These are phyloP conservation scores for Cheumatopsyche charites DNA, from an alignment of 1,140 invertebrate genomes.

Conservation along the genomic window DNA sequence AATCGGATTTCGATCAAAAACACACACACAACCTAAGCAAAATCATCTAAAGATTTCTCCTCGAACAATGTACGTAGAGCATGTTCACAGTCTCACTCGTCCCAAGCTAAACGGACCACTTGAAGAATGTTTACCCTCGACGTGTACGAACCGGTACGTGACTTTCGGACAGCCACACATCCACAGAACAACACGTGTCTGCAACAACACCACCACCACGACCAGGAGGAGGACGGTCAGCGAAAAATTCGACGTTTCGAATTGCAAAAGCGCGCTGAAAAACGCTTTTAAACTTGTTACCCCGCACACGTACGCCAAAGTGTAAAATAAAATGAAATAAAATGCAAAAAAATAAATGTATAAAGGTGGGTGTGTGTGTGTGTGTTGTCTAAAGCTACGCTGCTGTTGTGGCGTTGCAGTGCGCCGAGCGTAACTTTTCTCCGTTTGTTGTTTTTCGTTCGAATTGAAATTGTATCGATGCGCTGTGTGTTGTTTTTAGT, in stretches of 20 bases:
- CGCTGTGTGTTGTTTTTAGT: neutral
- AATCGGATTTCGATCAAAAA: too few species aligned
- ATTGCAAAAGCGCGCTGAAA: slow-evolving; percentile 10
- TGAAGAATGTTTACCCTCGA: slow-evolving; percentile 36
- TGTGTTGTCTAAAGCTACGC: too few species aligned
- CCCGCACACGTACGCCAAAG: neutral
- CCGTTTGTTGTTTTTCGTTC: too few species aligned
- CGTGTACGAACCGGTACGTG: slow-evolving; percentile 26
- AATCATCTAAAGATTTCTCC: neutral
- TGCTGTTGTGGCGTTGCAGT: too few species aligned
- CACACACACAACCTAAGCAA: too few species aligned
- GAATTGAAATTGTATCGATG: too few species aligned
- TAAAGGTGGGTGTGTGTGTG: too few species aligned
- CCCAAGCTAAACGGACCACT: slow-evolving; percentile 22
- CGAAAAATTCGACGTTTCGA: slow-evolving; percentile 18
- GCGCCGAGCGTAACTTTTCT: too few species aligned
- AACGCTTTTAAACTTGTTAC: slow-evolving; percentile 13
- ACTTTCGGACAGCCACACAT: neutral
- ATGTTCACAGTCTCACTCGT: neutral
- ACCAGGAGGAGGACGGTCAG: slow-evolving; percentile 2
- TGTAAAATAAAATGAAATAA: too few species aligned
- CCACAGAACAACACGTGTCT: too few species aligned
- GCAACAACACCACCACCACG: too few species aligned
- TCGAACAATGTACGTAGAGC: neutral
- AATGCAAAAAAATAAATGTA: too few species aligned